Evolutionary conservation across 2,797 vertebrate genomes (phyloP), one percentile per base, ranked within the genome.

Genomic region (Semaprochilodus insignis): DNA sequence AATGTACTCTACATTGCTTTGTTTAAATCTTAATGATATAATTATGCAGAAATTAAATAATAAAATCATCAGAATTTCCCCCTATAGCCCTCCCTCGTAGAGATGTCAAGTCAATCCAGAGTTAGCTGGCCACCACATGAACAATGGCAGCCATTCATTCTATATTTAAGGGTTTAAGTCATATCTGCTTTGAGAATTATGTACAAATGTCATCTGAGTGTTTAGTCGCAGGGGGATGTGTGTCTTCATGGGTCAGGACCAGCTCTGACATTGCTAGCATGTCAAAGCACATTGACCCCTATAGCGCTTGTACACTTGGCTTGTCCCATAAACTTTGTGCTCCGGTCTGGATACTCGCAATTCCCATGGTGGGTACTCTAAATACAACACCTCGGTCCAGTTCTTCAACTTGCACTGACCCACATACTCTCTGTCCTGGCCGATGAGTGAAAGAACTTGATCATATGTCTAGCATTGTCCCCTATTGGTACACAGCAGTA

Each of bases 401-500:
- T 55, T 27, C n/a, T 27, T 83, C 59, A 31, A 40, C 69, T 78
- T 69, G 78, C n/a, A 57, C 60, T 74, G 63, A 66, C 31, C 31
- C 31, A 66, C 75, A 70, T 51, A 77, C 70, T 69, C 78, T 65
- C 72, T 34, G 40, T 52, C 55, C 63, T 78, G 74, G 44, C 83
- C 60, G 66, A 55, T 81, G 70, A 48, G 83, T 71, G 82, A 55
- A 77, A 57, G 73, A 76, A 23, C 44, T 10, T 6, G 25, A 81
- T 67, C 67, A 83, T 70, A 62, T 81, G 74, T 81, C 11, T 17
- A 31, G 62, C 21, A 55, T 51, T 34, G 73, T 57, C 51, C 70
- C 77, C 16, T 21, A 70, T 62, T 62, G 73, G 72, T 73, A 52
- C 75, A 75, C 31, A 74, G 80, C 80, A 54, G 77, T 48, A 75